Base-by-base conservation (phyloP, 2,113 vertebrate species). In the Callaeas wilsoni region DNA sequence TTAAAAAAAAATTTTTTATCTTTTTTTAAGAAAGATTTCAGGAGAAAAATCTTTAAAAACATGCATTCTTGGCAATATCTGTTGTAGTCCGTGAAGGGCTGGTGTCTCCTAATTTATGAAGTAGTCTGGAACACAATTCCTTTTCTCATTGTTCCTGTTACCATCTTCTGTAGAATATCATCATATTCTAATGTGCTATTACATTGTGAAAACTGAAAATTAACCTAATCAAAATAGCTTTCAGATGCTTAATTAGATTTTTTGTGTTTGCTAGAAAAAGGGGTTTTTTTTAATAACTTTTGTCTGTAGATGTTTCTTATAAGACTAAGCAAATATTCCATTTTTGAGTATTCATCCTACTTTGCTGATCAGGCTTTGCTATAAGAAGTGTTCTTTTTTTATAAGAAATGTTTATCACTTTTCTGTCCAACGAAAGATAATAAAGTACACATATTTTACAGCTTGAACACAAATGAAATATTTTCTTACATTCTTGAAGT, bases 1-100 rank as follows among this genome's bases (percentile, higher is more conserved):
- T 26, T 32, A 11, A 50, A 30, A 56, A 19, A 3, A 9, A 10
- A 0, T 7, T 20, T 29, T 10, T 3, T 35, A 4, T 5, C 0
- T 41, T 41, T 44, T 16, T 37, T 47, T 87, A 4, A 14, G 23
- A 41, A 88, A 68, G 13, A 7, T 44, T 90, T 88, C 23, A 59
- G 67, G 57, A 53, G 35, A 59, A 73, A 90, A 87, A 7, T 37
- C 26, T 56, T 67, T 14, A 14, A 42, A 82, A 90, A 91, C 81
- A 21, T 23, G 44, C 10, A 59, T 78, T 69, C 26, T 42, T 73
- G 53, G 30, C 19, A 84, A 13, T 77, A 76, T 79, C 35, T 90
- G 25, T 68, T 39, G 56, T 42, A 76, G 46, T 47, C 46, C 10
- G 9, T 7, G 71, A 56, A 60, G 27, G 20, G 37, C 18, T 69